Percentiles rank a stretch among this genome's conserved stretches.
phyloP scores from a whole-genome alignment of 2,113 vertebrate genomes.

The Cyrtonyx montezumae region DNA sequence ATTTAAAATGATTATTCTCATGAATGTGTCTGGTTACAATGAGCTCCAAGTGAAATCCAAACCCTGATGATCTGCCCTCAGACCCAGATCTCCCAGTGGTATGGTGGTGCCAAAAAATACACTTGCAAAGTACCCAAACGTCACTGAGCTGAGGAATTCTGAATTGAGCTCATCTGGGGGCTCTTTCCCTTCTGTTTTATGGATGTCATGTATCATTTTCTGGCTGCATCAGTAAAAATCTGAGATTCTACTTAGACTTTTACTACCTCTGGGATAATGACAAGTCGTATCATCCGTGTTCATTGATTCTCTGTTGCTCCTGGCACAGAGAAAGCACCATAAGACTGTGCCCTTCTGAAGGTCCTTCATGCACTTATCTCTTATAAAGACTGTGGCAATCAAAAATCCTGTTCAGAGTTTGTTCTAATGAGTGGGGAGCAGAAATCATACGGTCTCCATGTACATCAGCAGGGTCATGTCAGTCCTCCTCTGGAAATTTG shows the following conservation, averaged over 20 bases:
- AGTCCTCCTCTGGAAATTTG: background rate
- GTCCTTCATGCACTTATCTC: no score
- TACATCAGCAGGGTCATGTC: background rate
- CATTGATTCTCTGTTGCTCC: background rate
- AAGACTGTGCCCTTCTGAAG: background rate
- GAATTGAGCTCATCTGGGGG: background rate
- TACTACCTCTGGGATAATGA: no score
- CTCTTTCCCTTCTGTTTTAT: background rate
- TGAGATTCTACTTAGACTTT: background rate
- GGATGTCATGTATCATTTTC: background rate
- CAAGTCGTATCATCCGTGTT: background rate
- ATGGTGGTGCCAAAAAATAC: background rate
- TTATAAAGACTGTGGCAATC: background rate
- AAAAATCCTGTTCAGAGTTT: background rate
- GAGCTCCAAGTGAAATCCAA: background rate
- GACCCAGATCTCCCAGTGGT: no score
- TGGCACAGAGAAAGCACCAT: background rate
- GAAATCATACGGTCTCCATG: background rate
- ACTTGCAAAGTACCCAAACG: background rate
- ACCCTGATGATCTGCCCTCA: background rate
- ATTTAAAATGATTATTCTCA: no score
- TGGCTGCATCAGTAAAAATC: background rate
- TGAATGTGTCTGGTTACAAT: background rate
- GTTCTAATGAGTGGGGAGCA: background rate
- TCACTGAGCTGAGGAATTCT: background rate